Percentiles rank a stretch among this genome's conserved stretches.
These are phyloP conservation scores for Sinocyclocheilus maitianheensis DNA, from an alignment of 2,113 vertebrate species.

Conservation along the genomic window DNA sequence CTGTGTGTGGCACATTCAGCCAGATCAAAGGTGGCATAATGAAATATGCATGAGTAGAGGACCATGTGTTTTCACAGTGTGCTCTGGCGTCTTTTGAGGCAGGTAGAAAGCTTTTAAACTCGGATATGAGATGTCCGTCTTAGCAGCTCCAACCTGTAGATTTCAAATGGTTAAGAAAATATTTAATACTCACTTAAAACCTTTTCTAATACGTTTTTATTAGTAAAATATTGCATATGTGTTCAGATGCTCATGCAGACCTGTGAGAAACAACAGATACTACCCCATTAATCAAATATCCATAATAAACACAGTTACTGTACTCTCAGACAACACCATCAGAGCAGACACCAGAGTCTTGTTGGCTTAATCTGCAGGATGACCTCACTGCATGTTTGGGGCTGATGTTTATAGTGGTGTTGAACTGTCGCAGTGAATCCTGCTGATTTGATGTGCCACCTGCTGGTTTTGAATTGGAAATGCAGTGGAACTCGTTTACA, in stretches of 20 bases:
- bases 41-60: slow-evolving; percentile 45
- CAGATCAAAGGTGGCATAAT: slow-evolving; percentile 47
- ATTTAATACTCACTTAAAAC: background rate
- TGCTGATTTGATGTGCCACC: slow-evolving; percentile 35
- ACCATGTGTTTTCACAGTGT: slow-evolving; percentile 19
- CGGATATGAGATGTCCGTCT: background rate
- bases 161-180: background rate
- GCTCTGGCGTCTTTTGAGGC: slow-evolving; percentile 4
- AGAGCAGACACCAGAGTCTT: slow-evolving; percentile 14
- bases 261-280: background rate
- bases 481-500: background rate
- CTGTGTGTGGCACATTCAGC: slow-evolving; percentile 14
- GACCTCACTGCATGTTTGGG: slow-evolving; percentile 44
- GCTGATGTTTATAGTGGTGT: slow-evolving; percentile 26
- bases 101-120: background rate
- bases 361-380: slow-evolving; percentile 10
- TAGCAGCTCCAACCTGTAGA: background rate
- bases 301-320: background rate
- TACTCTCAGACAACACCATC: background rate
- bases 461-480: slow-evolving; percentile 27
- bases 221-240: background rate
- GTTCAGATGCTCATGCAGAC: background rate
- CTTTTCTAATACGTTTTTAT: background rate
- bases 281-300: background rate
- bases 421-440: slow-evolving; percentile 31